Conservation (phyloP, 2,888 invertebrate species). For the Aphodius sticticus region DNA sequence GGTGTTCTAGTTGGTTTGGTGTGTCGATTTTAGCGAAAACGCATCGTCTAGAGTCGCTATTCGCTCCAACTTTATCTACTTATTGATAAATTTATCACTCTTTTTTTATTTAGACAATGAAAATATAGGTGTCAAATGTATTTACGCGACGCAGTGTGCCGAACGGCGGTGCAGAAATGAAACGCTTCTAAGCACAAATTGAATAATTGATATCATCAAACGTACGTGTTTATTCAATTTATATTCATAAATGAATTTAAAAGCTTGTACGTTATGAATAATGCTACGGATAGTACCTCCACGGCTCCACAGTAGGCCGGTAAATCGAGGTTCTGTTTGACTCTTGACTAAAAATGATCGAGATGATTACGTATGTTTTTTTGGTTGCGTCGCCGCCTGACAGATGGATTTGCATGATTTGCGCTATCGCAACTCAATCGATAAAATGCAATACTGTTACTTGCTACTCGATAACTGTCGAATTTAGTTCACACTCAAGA, state of each 20-base stretch:
- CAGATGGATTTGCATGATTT: no score
- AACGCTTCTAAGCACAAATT: slow-evolving; percentile 36
- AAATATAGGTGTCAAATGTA: slow-evolving; percentile 17
- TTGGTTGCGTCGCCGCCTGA: background rate
- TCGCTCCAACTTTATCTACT: slow-evolving; percentile 26
- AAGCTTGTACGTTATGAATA: slow-evolving; percentile 23
- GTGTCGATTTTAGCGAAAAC: background rate
- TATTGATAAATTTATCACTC: slow-evolving; percentile 34
- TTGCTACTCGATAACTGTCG: no score
- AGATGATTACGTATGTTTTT: background rate
- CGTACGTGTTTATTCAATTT: slow-evolving; percentile 56
- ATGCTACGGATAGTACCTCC: background rate
- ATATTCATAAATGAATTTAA: slow-evolving; percentile 52
- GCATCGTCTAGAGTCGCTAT: slow-evolving; percentile 4
- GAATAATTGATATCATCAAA: slow-evolving; percentile 48
- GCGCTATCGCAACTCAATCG: no score
- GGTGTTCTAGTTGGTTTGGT: slow-evolving; percentile 12
- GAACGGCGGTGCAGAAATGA: background rate
- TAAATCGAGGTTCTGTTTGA: slow-evolving; percentile 16
- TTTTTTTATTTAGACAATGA: slow-evolving; percentile 29
- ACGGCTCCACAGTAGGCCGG: background rate
- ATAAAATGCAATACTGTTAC: no score
- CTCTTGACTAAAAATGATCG: background rate
- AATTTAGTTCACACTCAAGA: no score
- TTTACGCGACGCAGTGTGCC: background rate